Evolutionary conservation across 2,797 vertebrate species (phyloP).

Genomic region (Sebastes jordani): DNA sequence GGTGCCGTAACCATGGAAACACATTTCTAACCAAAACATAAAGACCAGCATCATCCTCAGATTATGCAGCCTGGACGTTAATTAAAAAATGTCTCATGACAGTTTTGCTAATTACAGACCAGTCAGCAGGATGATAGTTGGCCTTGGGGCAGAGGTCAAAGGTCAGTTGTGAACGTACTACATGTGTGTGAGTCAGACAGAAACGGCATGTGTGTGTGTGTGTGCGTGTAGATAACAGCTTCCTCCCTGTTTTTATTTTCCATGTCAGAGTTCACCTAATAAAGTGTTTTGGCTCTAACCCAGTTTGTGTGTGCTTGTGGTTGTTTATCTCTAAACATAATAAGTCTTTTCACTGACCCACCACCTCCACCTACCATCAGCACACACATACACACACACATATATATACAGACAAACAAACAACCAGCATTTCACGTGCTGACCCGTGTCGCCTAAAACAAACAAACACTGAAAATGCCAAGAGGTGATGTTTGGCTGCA

Average conservation of each 20-base stretch:
- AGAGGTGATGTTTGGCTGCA: neutral
- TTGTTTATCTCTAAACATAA: slow-evolving; percentile 18
- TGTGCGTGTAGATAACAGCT: neutral
- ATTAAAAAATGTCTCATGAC: neutral
- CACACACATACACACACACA: slow-evolving; percentile 9
- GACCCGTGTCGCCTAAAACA: neutral
- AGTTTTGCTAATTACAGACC: slow-evolving; percentile 18
- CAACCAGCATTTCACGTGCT: neutral
- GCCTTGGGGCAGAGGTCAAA: slow-evolving; percentile 12
- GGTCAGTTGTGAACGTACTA: slow-evolving; percentile 8
- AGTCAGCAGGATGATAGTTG: neutral
- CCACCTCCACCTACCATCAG: neutral
- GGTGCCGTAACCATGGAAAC: neutral
- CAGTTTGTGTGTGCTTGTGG: slow-evolving; percentile 1
- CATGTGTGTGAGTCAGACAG: neutral
- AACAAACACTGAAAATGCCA: slow-evolving; percentile 14
- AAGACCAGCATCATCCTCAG: neutral
- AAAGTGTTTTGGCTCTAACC: neutral
- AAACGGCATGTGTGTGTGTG: neutral
- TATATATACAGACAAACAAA: slow-evolving; percentile 15
- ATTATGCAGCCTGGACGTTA: neutral
- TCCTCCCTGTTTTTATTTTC: slow-evolving; percentile 2
- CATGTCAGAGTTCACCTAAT: slow-evolving; percentile 36
- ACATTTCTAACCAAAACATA: neutral
- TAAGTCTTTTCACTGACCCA: slow-evolving; percentile 7